phyloP scores from a whole-genome alignment of 2,113 vertebrate species.

The Ceyx cyanopectus region DNA sequence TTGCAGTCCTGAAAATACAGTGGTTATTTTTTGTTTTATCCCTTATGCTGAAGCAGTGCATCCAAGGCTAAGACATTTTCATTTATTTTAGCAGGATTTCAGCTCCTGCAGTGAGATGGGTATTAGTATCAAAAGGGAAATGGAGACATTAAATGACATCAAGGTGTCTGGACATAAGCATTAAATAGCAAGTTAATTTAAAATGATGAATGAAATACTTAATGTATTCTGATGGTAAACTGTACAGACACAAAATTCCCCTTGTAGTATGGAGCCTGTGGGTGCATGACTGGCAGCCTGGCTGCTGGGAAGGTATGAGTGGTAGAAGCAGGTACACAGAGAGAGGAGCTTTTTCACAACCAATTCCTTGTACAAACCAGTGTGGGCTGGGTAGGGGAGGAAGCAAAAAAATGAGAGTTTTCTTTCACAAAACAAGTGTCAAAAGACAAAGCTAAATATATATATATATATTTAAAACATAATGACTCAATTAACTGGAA shows the following conservation, averaged over 20 bases:
- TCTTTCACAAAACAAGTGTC: neutral
- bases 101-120: neutral
- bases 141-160: neutral
- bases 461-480: neutral
- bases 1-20: neutral
- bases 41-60: neutral
- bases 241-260: neutral
- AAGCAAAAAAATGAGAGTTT: neutral
- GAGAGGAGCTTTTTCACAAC: neutral
- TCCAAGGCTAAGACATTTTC: neutral
- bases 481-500: neutral
- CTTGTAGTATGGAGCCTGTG: rapidly evolving
- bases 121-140: neutral
- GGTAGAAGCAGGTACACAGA: neutral
- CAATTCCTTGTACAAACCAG: neutral
- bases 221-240: neutral
- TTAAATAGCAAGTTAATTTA: neutral
- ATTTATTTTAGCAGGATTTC: neutral
- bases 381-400: neutral
- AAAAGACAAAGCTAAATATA: neutral
- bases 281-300: neutral
- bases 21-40: neutral
- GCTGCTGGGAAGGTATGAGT: neutral
- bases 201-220: neutral
- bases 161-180: neutral